Conservation (phyloP, 1,140 invertebrate species). For the Bombus haemorrhoidalis region DNA sequence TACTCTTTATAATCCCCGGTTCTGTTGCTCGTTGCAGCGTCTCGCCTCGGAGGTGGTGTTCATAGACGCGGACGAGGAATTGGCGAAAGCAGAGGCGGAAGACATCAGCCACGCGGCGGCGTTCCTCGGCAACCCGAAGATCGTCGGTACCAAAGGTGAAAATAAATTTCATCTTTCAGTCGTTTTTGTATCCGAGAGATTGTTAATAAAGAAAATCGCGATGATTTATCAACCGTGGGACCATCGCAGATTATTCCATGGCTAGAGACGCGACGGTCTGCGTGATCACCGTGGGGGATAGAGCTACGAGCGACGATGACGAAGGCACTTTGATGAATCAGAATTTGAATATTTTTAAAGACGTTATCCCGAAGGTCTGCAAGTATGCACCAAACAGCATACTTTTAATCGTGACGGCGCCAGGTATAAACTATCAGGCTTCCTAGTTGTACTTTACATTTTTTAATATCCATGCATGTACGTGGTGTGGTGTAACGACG, state of each 20-base stretch:
- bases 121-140: conserved; percentile 79
- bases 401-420: conserved; percentile 84
- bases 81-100: conserved; percentile 85
- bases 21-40: conserved; percentile 73
- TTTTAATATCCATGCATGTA: neutral
- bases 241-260: conserved; percentile 81
- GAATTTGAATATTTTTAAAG: conserved; percentile 85
- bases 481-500: too few species aligned
- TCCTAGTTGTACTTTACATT: neutral
- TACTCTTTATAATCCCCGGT: conserved; percentile 38
- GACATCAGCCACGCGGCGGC: conserved; percentile 85
- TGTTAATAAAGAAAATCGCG: neutral
- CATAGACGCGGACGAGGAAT: conserved; percentile 83
- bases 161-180: neutral
- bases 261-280: conserved; percentile 84
- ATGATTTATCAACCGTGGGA: neutral
- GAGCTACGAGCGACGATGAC: conserved; percentile 82
- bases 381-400: conserved; percentile 85
- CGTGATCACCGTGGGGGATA: conserved; percentile 85
- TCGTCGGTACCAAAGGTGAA: conserved; percentile 76
- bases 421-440: conserved; percentile 75
- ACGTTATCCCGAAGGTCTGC: conserved; percentile 83
- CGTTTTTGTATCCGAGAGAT: neutral
- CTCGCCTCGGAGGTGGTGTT: conserved; percentile 84
- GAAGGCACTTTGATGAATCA: conserved; percentile 82